These are phyloP conservation scores for Apis florea DNA, from an alignment of 1,140 invertebrate species.

Conservation along the genomic window DNA sequence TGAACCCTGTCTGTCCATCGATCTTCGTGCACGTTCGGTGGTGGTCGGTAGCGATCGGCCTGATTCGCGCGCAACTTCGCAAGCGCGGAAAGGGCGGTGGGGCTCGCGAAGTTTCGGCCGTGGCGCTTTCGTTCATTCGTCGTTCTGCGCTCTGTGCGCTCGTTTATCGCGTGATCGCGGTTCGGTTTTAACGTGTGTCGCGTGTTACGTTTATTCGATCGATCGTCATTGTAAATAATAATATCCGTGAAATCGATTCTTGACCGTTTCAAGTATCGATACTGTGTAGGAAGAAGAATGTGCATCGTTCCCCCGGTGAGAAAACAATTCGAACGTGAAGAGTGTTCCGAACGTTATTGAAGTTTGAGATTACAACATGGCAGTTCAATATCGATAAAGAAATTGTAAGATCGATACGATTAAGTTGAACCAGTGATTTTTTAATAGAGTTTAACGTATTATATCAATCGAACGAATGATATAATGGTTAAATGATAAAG, in stretches of 20 bases:
- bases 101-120: conserved; percentile 67
- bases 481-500: too few species aligned
- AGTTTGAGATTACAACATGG: background rate
- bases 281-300: background rate
- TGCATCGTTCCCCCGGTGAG: background rate
- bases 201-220: background rate
- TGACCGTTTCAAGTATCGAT: background rate
- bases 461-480: background rate
- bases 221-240: background rate
- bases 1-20: conserved; percentile 57
- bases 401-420: background rate
- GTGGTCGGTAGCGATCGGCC: conserved; percentile 52
- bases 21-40: conserved; percentile 63
- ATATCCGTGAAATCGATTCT: background rate
- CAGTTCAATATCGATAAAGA: background rate
- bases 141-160: conserved; percentile 67
- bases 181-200: conserved; percentile 6
- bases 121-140: conserved; percentile 71
- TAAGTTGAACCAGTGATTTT: background rate
- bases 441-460: background rate
- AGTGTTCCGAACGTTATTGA: background rate
- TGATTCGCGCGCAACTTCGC: conserved; percentile 55
- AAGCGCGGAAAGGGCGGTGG: conserved; percentile 63
- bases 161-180: conserved; percentile 33
- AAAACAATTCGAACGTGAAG: conserved; percentile 10